phyloP scores from a whole-genome alignment of 2,888 invertebrate species.

The Heliconius sara region DNA sequence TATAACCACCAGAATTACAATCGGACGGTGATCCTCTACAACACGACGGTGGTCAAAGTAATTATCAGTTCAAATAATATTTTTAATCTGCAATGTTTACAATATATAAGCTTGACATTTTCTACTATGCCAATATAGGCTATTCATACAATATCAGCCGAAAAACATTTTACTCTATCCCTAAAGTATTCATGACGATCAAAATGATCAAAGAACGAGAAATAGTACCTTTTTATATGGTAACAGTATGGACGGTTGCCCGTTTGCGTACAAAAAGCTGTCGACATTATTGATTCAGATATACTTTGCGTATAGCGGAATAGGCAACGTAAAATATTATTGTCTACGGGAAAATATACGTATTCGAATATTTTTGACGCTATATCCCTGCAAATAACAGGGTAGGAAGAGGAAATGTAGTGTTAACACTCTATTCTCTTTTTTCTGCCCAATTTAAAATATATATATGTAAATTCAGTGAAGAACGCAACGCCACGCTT shows the following conservation, averaged over 20 bases:
- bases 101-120: not conserved
- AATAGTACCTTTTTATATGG: conserved; percentile 25
- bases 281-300: conserved; percentile 2
- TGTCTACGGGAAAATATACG: not conserved
- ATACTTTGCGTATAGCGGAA: not conserved
- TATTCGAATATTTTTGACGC: not conserved
- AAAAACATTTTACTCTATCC: not conserved
- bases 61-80: not conserved
- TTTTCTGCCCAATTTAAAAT: not conserved
- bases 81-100: not conserved
- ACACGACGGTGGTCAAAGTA: too few relatives aligned
- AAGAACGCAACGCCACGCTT: too few relatives aligned
- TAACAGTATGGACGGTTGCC: conserved; percentile 23
- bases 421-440: not conserved
- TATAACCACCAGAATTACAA: too few relatives aligned
- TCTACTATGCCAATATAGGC: not conserved
- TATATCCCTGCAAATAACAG: too few relatives aligned
- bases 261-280: conserved; percentile 41
- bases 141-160: conserved; percentile 1
- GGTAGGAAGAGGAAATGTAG: not conserved
- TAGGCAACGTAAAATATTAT: not conserved
- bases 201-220: conserved; percentile 16
- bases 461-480: too few relatives aligned
- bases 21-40: too few relatives aligned
- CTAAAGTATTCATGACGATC: conserved; percentile 16